These are phyloP conservation scores for Anguilla anguilla DNA, from an alignment of 2,797 vertebrate genomes.

Conservation along the genomic window DNA sequence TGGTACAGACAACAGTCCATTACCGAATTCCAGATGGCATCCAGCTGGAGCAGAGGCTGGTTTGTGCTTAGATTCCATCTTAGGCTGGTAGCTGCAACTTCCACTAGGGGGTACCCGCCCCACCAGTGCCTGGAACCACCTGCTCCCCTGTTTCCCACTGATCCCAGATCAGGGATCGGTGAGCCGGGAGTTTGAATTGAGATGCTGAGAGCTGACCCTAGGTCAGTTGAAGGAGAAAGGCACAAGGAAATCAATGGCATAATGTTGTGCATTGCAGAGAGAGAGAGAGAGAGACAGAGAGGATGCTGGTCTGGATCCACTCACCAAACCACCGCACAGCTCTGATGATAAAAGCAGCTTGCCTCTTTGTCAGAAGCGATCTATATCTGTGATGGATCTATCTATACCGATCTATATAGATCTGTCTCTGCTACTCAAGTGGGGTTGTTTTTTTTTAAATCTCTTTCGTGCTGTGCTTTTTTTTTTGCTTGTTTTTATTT, in stretches of 20 bases:
- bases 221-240: background rate
- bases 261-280: background rate
- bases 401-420: no score
- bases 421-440: background rate
- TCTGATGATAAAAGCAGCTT: background rate
- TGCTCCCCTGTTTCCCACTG: background rate
- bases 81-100: no score
- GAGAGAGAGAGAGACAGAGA: background rate
- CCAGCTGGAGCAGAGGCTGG: no score
- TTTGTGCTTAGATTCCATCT: no score
- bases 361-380: background rate
- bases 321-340: background rate
- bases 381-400: background rate
- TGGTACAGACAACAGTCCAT: no score
- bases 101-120: no score
- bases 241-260: background rate
- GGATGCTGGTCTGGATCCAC: background rate
- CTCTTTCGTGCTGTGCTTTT: slow-evolving; percentile 13
- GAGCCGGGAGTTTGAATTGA: background rate
- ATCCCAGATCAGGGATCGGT: background rate
- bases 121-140: background rate
- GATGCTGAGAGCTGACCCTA: background rate
- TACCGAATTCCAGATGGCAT: no score
- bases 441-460: slow-evolving; percentile 4
- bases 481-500: background rate